These are phyloP conservation scores for Cantharis flavilabris DNA, from an alignment of 2,888 invertebrate species.

Conservation along the genomic window DNA sequence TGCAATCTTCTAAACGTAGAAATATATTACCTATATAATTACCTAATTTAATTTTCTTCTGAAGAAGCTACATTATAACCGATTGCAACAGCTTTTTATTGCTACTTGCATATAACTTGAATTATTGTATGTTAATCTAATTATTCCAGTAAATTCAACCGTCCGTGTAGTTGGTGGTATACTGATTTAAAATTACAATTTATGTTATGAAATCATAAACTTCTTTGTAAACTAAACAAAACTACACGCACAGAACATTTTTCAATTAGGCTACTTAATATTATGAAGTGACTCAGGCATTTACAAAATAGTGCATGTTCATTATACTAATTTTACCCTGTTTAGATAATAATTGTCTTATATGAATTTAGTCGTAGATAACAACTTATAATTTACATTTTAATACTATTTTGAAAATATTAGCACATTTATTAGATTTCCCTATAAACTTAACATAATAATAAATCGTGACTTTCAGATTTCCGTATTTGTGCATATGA, in stretches of 20 bases:
- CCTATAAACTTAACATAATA: neutral
- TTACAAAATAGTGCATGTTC: neutral
- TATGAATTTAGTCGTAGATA: neutral
- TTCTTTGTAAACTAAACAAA: neutral
- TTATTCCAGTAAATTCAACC: neutral
- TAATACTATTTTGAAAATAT: neutral
- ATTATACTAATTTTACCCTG: neutral
- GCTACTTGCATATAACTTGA: neutral
- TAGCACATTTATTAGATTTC: neutral
- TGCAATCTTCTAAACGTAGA: neutral
- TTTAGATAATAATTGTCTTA: neutral
- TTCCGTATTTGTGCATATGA: neutral
- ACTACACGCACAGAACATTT: neutral
- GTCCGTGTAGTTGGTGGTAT: neutral
- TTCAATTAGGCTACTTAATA: neutral
- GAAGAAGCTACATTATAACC: neutral
- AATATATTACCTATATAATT: neutral
- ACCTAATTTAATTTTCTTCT: neutral
- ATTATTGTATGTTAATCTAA: neutral
- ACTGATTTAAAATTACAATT: neutral
- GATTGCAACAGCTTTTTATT: neutral
- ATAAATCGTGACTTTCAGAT: neutral
- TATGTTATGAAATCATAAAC: neutral
- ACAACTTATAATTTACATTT: slow-evolving; percentile 1
- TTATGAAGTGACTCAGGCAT: neutral